These are phyloP conservation scores for Pteruthius melanotis DNA, from an alignment of 2,113 vertebrate genomes.

Conservation along the genomic window DNA sequence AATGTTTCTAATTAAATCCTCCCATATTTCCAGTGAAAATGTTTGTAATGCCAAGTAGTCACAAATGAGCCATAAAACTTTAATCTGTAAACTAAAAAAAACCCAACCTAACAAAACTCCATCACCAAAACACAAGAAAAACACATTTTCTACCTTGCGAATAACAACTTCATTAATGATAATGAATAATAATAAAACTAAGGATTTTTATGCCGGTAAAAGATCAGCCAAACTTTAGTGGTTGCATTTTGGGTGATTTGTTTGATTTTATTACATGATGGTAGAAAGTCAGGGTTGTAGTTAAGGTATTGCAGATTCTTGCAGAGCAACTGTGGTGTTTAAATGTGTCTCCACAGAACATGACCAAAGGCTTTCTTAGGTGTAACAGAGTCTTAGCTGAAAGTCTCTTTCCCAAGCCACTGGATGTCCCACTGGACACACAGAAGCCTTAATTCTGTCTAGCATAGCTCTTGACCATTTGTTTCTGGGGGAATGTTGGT, in stretches of 20 bases:
- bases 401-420: not conserved
- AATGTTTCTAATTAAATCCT: not conserved
- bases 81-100: not conserved
- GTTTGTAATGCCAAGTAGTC: not conserved
- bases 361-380: not conserved
- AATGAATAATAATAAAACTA: not conserved
- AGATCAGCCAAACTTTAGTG: not conserved
- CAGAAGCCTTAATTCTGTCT: not conserved
- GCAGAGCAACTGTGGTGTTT: not conserved
- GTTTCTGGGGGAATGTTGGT: not conserved
- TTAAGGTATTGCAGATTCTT: not conserved
- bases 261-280: not conserved
- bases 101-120: not conserved
- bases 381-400: not conserved
- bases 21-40: not conserved
- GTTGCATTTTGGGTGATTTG: not conserved
- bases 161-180: not conserved
- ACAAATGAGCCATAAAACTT: not conserved
- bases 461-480: not conserved
- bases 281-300: not conserved
- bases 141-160: not conserved
- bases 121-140: not conserved
- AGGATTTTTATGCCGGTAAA: not conserved
- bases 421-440: rapidly evolving
- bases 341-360: not conserved